A percentile compares a stretch with the other conserved stretches of the same genome.
phyloP scores from a whole-genome alignment of 1,140 invertebrate species.

The Agrypnia vestita region DNA sequence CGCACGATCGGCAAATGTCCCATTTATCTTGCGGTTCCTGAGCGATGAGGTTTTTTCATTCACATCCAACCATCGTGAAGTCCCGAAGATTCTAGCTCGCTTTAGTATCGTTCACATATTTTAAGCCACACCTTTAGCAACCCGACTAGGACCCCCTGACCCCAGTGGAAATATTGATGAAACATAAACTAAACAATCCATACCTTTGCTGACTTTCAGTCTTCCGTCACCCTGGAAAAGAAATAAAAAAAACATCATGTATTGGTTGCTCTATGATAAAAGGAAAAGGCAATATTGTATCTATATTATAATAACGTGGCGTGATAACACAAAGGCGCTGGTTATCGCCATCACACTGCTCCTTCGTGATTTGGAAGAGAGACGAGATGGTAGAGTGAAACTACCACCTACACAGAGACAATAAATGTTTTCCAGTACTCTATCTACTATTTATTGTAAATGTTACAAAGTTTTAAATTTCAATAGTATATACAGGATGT shows the following conservation, averaged over 20 bases:
- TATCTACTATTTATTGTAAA: too few relatives aligned
- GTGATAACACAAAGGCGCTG: too few relatives aligned
- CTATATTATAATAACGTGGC: too few relatives aligned
- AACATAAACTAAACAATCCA: constrained; percentile 13
- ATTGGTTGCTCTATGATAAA: too few relatives aligned
- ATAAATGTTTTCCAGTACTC: too few relatives aligned
- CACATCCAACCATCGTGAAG: background rate
- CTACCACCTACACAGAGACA: too few relatives aligned
- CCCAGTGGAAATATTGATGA: constrained; percentile 19
- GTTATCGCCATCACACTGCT: too few relatives aligned
- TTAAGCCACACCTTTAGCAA: constrained; percentile 50
- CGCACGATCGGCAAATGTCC: background rate
- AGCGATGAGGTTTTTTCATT: background rate
- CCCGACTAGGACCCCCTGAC: constrained; percentile 23
- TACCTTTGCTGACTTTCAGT: constrained; percentile 54
- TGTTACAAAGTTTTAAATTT: too few relatives aligned
- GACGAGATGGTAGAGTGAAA: too few relatives aligned
- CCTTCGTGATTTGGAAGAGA: too few relatives aligned
- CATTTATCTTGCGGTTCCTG: background rate
- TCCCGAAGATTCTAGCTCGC: background rate
- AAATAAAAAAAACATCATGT: constrained; percentile 21
- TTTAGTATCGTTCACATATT: background rate
- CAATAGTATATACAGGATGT: too few relatives aligned
- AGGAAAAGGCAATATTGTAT: too few relatives aligned
- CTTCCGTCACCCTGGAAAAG: constrained; percentile 53